Evolutionary conservation across 2,888 invertebrate genomes (phyloP), one percentile per base, ranked within the genome.

Genomic region (Oscheius onirici): DNA sequence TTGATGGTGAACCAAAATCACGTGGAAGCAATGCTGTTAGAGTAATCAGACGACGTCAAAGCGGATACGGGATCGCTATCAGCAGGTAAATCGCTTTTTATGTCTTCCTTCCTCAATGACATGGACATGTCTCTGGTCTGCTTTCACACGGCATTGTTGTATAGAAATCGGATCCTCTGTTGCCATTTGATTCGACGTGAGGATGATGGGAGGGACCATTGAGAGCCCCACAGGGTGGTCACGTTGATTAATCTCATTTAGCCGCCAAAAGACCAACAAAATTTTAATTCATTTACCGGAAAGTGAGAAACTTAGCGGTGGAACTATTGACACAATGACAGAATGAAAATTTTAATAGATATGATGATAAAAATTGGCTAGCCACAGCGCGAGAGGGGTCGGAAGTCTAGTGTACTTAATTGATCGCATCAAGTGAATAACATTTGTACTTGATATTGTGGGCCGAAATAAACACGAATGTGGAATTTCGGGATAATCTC

Each of bases 11-110:
- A 57, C 51, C 73, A 51, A 63, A 71, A 72, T 13, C 73, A 26
- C 57, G 66, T 43, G 51, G 65, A 28, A 41, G 54, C 22, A 65
- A 57, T 28, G 26, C 73, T n/a, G 72, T 71, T 8, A 57, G 78
- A 24, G 75, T 75, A 22, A 78, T 87, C 43, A 67, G 81, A 60
- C 70, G 86, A 57, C 77, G 86, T 17, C 80, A 84, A 65, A 84
- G 84, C 71, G 85, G 87, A 55, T 87, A 87, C 75, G 87, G 86
- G 6, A 86, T 87, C 69, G 77, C 84, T 17, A 87, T 87, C 57
- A 83, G 83, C 44, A 87, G 86, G 86, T 87, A 52, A 22, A 34
- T 3, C 34, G 3, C 8, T 34, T 34, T 34, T 34, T 34, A 34
- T 34, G 34, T 34, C 8, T 34, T 34, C 34, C 34, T 34, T 8